Conservation (phyloP, 2,888 invertebrate species). For the Hedya salicella region DNA sequence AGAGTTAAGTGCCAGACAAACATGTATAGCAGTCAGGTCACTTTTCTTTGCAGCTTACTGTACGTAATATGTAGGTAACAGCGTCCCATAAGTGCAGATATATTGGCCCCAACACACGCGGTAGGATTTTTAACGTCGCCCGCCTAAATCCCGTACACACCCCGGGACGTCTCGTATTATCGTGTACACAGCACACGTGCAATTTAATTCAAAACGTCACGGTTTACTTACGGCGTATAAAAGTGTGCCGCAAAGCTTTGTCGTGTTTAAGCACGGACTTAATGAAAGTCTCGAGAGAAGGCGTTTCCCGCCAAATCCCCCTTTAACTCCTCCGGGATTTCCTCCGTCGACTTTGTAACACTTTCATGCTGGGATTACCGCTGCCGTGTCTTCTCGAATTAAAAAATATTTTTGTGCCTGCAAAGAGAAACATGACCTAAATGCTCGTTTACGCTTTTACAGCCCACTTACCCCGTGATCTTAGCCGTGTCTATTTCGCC, state of each 20-base stretch:
- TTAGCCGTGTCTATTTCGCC: slow-evolving; percentile 15
- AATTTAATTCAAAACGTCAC: slow-evolving; percentile 54
- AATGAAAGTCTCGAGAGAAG: slow-evolving; percentile 70
- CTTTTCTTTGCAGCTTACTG: too few species aligned
- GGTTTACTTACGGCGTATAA: slow-evolving; percentile 48
- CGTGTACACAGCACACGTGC: slow-evolving; percentile 20
- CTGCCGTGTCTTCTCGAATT: slow-evolving; percentile 38
- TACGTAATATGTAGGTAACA: too few species aligned
- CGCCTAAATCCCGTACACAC: neutral
- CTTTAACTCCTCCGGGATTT: slow-evolving; percentile 61
- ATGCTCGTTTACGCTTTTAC: slow-evolving; percentile 35
- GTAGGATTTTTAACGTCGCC: neutral
- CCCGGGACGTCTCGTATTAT: neutral
- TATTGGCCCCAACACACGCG: neutral
- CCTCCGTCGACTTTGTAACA: slow-evolving; percentile 61
- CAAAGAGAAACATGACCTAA: slow-evolving; percentile 38
- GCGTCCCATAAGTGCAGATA: neutral
- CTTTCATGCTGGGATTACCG: slow-evolving; percentile 59
- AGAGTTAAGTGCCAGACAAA: too few species aligned
- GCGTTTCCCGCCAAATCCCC: slow-evolving; percentile 61
- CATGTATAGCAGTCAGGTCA: too few species aligned
- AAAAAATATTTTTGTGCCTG: slow-evolving; percentile 43
- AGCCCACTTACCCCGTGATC: slow-evolving; percentile 24
- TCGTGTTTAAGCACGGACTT: slow-evolving; percentile 67
- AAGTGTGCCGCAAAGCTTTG: slow-evolving; percentile 59